These are phyloP conservation scores for Apteryx mantelli DNA, from an alignment of 2,113 vertebrate species.

Conservation along the genomic window DNA sequence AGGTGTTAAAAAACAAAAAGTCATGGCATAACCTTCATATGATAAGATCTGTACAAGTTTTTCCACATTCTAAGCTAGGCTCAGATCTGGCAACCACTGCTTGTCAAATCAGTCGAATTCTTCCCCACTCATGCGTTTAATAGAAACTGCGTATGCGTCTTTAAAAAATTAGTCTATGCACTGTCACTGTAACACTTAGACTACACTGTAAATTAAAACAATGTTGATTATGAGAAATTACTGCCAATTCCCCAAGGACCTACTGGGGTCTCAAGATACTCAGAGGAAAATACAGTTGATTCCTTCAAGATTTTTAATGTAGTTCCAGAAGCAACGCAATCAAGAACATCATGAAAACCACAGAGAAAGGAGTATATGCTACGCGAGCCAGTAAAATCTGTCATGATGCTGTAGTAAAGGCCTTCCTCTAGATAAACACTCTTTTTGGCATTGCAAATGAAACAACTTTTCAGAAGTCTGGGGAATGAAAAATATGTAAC, in stretches of 20 bases:
- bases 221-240: background rate
- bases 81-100: background rate
- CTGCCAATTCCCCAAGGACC: background rate
- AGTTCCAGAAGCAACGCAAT: background rate
- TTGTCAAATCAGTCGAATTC: background rate
- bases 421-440: background rate
- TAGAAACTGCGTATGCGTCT: rapidly evolving
- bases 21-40: background rate
- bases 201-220: background rate
- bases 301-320: background rate
- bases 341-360: background rate
- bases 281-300: background rate
- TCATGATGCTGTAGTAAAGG: background rate
- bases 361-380: background rate
- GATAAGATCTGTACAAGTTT: background rate
- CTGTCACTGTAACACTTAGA: background rate
- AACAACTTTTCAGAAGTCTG: background rate
- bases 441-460: background rate
- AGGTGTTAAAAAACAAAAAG: background rate
- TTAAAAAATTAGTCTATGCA: background rate
- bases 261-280: background rate
- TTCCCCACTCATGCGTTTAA: background rate
- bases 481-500: background rate
- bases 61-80: background rate
- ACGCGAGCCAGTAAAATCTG: background rate